Conservation (phyloP, 2,113 vertebrate species). For the Apodemus sylvaticus region DNA sequence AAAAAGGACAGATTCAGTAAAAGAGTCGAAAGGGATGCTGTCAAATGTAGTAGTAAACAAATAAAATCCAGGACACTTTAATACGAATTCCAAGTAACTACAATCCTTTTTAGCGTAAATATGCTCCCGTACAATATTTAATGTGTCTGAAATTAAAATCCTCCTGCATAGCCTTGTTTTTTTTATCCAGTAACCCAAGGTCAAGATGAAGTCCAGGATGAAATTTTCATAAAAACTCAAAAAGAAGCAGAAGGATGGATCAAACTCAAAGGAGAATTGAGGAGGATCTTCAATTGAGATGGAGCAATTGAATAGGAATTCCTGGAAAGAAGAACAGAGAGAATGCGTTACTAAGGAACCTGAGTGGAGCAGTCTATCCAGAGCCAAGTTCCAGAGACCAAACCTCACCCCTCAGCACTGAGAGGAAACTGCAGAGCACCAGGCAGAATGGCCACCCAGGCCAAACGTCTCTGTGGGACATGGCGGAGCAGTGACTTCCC, state of each 20-base stretch:
- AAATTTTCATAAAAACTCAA: too few relatives aligned
- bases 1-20: conserved; percentile 30
- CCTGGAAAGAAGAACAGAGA: neutral
- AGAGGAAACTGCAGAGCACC: neutral
- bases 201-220: too few relatives aligned
- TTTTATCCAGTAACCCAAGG: too few relatives aligned
- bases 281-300: too few relatives aligned
- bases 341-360: neutral
- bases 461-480: neutral
- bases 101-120: too few relatives aligned
- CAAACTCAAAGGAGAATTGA: too few relatives aligned
- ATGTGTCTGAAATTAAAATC: too few relatives aligned
- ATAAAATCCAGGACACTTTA: neutral
- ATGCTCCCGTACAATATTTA: too few relatives aligned
- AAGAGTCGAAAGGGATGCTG: neutral
- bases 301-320: too few relatives aligned
- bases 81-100: neutral
- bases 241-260: too few relatives aligned
- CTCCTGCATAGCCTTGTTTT: too few relatives aligned
- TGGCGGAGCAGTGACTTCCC: too few relatives aligned
- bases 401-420: neutral
- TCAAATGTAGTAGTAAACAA: neutral
- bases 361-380: neutral
- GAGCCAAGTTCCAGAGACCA: neutral
- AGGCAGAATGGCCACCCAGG: neutral